A percentile compares a stretch with the other conserved stretches of the same genome.
These are phyloP conservation scores for Tanytarsus gracilentus DNA, from an alignment of 2,888 invertebrate genomes.

Conservation along the genomic window DNA sequence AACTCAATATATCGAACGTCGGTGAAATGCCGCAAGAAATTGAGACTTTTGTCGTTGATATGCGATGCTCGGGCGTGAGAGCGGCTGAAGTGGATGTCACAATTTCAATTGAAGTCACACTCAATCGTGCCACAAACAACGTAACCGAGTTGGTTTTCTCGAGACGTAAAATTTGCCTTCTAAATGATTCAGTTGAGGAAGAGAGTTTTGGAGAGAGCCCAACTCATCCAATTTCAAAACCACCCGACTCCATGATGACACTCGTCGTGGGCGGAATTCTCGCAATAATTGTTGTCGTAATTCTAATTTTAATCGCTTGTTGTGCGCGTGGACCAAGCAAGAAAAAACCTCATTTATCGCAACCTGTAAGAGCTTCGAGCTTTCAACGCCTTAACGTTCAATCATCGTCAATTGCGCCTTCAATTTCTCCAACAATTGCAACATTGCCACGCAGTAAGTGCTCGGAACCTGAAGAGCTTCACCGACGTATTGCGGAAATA, in stretches of 20 bases:
- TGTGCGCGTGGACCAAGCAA: conserved; percentile 41
- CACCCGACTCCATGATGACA: conserved; percentile 40
- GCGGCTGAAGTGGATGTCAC: conserved; percentile 78
- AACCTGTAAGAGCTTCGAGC: conserved; percentile 43
- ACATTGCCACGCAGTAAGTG: conserved; percentile 32
- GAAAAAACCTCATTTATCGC: conserved; percentile 39
- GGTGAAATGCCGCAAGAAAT: conserved; percentile 72
- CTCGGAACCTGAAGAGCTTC: conserved; percentile 41
- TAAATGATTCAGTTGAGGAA: conserved; percentile 42
- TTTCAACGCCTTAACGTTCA: conserved; percentile 42
- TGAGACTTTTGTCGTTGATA: conserved; percentile 68
- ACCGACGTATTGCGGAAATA: conserved; percentile 43
- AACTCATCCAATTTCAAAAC: conserved; percentile 39
- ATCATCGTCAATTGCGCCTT: conserved; percentile 33
- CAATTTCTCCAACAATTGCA: conserved; percentile 33
- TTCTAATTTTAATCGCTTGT: conserved; percentile 39
- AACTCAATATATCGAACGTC: conserved; percentile 69
- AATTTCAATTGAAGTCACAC: conserved; percentile 74
- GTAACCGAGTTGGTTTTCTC: conserved; percentile 70
- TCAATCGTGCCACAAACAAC: conserved; percentile 53
- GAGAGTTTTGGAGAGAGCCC: conserved; percentile 38
- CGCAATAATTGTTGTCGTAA: conserved; percentile 39
- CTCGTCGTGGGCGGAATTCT: conserved; percentile 41
- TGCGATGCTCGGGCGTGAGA: conserved; percentile 74
- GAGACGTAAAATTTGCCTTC: conserved; percentile 76